Percentiles rank a stretch among this genome's conserved stretches.
These are phyloP conservation scores for Halictus quadricinctus DNA, from an alignment of 2,888 invertebrate genomes.

Conservation along the genomic window DNA sequence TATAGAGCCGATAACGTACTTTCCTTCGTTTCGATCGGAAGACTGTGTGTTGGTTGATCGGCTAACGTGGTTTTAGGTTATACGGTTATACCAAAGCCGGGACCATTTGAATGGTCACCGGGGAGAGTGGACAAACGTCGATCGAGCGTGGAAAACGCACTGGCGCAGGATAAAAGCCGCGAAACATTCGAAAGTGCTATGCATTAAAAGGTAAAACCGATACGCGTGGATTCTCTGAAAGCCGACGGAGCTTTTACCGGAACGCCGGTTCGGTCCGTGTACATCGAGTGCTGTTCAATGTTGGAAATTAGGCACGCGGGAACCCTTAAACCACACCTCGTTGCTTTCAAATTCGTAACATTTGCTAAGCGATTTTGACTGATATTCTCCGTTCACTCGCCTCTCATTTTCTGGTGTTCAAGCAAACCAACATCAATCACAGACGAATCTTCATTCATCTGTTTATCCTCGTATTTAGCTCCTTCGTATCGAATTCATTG, in stretches of 20 bases:
- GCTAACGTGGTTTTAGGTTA: conserved; percentile 50
- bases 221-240: conserved; percentile 46
- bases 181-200: conserved; percentile 68
- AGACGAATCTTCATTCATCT: no score
- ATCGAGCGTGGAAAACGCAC: conserved; percentile 69
- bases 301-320: conserved; percentile 8
- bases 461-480: no score
- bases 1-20: conserved; percentile 45
- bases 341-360: neutral
- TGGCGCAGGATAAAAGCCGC: conserved; percentile 66
- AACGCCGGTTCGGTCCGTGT: conserved; percentile 15
- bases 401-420: neutral
- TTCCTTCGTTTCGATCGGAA: conserved; percentile 43
- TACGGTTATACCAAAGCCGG: conserved; percentile 47
- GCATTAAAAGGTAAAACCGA: conserved; percentile 66
- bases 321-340: neutral
- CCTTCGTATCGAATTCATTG: neutral
- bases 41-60: conserved; percentile 38
- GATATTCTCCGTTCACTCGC: neutral
- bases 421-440: neutral
- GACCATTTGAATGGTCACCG: conserved; percentile 38
- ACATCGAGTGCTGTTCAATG: neutral
- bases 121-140: conserved; percentile 52
- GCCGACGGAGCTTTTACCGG: conserved; percentile 59
- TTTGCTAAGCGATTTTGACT: neutral